Evolutionary conservation across 2,888 invertebrate genomes (phyloP).

Genomic region (Mythimna impura): DNA sequence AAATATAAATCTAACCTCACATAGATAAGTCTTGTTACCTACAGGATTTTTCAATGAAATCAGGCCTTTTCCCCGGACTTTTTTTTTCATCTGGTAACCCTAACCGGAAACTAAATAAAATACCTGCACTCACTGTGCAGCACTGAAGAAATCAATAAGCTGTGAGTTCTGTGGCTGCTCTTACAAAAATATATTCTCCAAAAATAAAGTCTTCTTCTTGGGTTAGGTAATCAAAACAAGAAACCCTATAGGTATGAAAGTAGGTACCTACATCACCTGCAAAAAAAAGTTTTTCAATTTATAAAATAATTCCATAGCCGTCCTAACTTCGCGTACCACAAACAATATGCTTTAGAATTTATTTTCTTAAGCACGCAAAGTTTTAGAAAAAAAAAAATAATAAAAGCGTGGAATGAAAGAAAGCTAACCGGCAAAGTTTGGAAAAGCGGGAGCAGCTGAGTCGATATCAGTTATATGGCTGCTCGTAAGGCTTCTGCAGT

Average conservation of each 20-base stretch:
- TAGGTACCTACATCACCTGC: neutral
- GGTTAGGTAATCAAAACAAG: neutral
- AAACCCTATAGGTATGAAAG: neutral
- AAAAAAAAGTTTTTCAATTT: neutral
- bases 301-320: slow-evolving; percentile 31
- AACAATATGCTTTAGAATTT: slow-evolving; percentile 41
- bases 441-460: slow-evolving; percentile 70
- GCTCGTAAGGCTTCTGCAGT: slow-evolving; percentile 74
- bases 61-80: no score
- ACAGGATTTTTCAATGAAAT: no score
- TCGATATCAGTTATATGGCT: slow-evolving; percentile 76
- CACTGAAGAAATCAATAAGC: no score
- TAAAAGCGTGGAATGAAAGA: slow-evolving; percentile 34
- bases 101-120: no score
- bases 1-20: no score
- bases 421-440: slow-evolving; percentile 65
- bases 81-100: no score
- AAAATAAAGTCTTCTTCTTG: no score
- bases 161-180: no score
- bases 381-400: slow-evolving; percentile 26
- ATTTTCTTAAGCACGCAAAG: slow-evolving; percentile 18
- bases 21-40: no score
- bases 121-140: no score
- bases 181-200: no score
- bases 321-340: slow-evolving; percentile 24